Percentiles rank a stretch among this genome's conserved stretches.
Conservation (phyloP, 2,888 invertebrate species). For the Leptothorax acervorum region DNA sequence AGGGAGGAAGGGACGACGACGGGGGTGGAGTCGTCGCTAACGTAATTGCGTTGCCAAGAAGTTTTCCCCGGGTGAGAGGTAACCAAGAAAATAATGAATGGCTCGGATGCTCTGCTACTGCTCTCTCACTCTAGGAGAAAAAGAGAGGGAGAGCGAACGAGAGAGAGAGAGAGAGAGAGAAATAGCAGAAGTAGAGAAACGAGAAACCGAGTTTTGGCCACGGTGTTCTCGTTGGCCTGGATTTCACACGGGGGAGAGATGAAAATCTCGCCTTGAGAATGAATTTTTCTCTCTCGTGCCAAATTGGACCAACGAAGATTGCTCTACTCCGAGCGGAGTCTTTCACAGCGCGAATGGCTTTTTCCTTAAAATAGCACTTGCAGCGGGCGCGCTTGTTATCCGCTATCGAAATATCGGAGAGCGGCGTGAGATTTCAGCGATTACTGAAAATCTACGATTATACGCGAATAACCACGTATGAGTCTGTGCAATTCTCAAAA, state of each 20-base stretch:
- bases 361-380: constrained; percentile 21
- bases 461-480: not conserved
- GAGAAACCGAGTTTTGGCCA: constrained; percentile 67
- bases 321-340: constrained; percentile 47
- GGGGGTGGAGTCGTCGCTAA: constrained; percentile 75
- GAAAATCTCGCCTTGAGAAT: constrained; percentile 69
- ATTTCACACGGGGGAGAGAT: constrained; percentile 71
- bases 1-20: constrained; percentile 31
- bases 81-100: constrained; percentile 85
- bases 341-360: not conserved
- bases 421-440: constrained; percentile 7
- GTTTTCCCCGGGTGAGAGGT: constrained; percentile 83
- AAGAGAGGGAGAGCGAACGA: not conserved
- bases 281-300: constrained; percentile 70
- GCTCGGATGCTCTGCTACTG: constrained; percentile 72
- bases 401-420: constrained; percentile 15
- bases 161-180: constrained; percentile 49
- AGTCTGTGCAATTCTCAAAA: constrained; percentile 1
- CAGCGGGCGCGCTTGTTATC: not conserved
- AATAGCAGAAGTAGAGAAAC: constrained; percentile 44
- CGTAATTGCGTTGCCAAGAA: constrained; percentile 85
- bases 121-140: constrained; percentile 21
- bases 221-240: constrained; percentile 70
- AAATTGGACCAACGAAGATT: constrained; percentile 74
- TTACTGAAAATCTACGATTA: not conserved